These are phyloP conservation scores for Recurvirostra avosetta DNA, from an alignment of 2,113 vertebrate species.

Conservation along the genomic window DNA sequence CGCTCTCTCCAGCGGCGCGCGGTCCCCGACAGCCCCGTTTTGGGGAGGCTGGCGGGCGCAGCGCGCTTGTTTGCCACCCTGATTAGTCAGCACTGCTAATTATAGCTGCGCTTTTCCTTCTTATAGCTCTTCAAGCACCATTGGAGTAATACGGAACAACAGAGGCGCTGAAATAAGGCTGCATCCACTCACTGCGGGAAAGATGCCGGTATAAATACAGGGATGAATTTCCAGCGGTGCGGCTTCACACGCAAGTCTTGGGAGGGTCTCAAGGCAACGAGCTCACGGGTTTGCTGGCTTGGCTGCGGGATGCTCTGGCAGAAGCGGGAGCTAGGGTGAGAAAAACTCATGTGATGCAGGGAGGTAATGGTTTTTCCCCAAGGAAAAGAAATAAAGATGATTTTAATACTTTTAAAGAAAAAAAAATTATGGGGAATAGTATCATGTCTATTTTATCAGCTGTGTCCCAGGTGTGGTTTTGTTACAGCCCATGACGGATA, in stretches of 20 bases:
- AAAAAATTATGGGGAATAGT: not conserved
- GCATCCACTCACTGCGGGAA: not conserved
- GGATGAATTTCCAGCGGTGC: not conserved
- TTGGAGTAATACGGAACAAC: not conserved
- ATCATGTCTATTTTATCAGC: not conserved
- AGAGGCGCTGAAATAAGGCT: not conserved
- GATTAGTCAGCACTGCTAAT: constrained; percentile 61
- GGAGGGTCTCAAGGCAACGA: not conserved
- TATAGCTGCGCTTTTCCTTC: not conserved
- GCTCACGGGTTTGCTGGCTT: not conserved
- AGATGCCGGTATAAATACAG: fast-evolving
- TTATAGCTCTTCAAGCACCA: not conserved
- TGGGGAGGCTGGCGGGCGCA: not conserved
- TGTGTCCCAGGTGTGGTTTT: not conserved
- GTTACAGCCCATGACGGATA: not conserved
- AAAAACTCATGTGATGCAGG: not conserved
- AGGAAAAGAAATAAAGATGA: not conserved
- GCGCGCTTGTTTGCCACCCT: not conserved
- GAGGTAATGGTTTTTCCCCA: not conserved
- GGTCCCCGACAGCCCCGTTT: not conserved
- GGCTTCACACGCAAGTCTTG: fast-evolving
- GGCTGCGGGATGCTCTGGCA: not conserved
- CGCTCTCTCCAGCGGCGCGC: fast-evolving
- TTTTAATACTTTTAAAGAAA: not conserved
- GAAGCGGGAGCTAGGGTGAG: not conserved